A percentile compares a stretch with the other conserved stretches of the same genome.
Conservation (phyloP, 1,140 invertebrate species). For the Hycleus phaleratus region DNA sequence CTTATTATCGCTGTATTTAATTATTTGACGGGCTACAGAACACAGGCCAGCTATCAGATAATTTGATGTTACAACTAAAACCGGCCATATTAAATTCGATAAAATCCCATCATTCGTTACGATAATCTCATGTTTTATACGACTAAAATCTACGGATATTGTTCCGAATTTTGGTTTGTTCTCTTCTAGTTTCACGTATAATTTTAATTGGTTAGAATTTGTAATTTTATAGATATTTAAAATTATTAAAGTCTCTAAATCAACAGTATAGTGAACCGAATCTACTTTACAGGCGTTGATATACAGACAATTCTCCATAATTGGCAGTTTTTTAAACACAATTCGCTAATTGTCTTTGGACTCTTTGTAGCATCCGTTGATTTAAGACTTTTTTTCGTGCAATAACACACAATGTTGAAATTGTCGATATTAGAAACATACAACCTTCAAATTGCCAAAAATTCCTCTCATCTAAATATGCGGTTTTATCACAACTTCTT, state of each 20-base stretch:
- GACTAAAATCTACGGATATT: no score
- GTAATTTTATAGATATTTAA: constrained; percentile 41
- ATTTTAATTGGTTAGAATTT: constrained; percentile 1
- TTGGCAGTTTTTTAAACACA: constrained; percentile 31
- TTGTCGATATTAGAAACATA: constrained; percentile 56
- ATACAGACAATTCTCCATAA: constrained; percentile 9
- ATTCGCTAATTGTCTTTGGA: constrained; percentile 46
- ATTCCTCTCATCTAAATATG: constrained; percentile 63
- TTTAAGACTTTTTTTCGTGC: constrained; percentile 38
- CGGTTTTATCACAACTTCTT: constrained; percentile 59
- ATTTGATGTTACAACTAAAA: constrained; percentile 44
- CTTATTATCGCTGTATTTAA: constrained; percentile 40
- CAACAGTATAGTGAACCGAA: constrained; percentile 13
- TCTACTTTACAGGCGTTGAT: constrained; percentile 6
- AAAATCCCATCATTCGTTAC: not conserved
- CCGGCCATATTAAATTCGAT: no score
- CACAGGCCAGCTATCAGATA: constrained; percentile 56
- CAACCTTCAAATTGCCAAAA: constrained; percentile 80
- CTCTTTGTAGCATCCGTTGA: constrained; percentile 41
- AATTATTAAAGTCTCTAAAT: constrained; percentile 40
- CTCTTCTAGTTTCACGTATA: no score
- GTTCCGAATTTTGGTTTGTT: no score
- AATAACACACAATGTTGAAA: constrained; percentile 46
- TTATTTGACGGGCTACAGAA: constrained; percentile 56
- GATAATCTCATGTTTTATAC: constrained; percentile 16